phyloP scores from a whole-genome alignment of 1,140 invertebrate genomes.

The Propsilocerus akamusi region DNA sequence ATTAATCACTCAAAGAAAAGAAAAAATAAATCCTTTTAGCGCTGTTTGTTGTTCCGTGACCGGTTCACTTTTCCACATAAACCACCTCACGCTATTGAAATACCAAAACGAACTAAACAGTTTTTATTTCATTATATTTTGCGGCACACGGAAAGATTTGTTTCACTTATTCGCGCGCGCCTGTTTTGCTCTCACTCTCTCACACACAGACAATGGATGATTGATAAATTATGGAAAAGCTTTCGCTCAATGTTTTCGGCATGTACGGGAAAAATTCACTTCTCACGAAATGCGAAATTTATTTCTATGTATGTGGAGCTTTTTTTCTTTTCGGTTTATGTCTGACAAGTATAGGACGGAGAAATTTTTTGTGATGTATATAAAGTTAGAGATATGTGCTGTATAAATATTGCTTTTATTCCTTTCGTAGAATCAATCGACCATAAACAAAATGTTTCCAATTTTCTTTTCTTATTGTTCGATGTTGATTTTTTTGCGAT shows the following conservation, averaged over 20 bases:
- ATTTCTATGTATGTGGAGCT: neutral
- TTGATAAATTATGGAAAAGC: slow-evolving; percentile 1
- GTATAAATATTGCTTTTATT: neutral
- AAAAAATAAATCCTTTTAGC: neutral
- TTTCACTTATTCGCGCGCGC: neutral
- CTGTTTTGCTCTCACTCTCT: neutral
- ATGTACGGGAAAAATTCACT: neutral
- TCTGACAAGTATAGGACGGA: neutral
- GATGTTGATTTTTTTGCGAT: too few species aligned
- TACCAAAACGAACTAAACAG: neutral
- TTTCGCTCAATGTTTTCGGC: neutral
- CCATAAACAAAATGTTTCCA: too few species aligned
- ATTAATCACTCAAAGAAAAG: too few species aligned
- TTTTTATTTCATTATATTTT: neutral
- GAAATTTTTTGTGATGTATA: too few species aligned
- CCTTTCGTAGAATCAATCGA: too few species aligned
- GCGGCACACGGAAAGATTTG: neutral
- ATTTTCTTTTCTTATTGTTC: too few species aligned
- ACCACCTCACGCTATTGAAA: neutral
- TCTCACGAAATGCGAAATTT: neutral
- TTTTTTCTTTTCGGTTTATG: neutral
- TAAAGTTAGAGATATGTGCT: too few species aligned
- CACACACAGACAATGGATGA: neutral
- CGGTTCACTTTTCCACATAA: neutral
- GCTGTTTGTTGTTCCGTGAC: neutral